Evolutionary conservation across 2,888 invertebrate genomes (phyloP), one percentile per base, ranked within the genome.

Genomic region (Coronaproctus castanopsis): DNA sequence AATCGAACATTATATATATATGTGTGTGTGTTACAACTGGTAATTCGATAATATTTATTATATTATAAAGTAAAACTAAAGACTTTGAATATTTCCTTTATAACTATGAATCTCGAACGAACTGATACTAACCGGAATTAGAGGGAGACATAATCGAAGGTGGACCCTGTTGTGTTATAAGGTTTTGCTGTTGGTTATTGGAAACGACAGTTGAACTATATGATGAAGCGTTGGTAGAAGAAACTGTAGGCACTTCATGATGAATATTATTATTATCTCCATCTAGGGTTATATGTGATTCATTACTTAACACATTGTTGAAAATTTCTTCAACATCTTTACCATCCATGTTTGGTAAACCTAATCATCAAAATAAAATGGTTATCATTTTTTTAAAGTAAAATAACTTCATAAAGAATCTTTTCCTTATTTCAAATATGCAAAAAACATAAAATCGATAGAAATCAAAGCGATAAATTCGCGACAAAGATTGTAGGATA

Each of bases 321-420:
- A 92, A 88, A 68, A 91, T 85, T 71, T 90, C 90, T 69, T 91
- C 90, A 1, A 91, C 88, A 67, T 90, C 90, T 71, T 87, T 87
- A 69, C 85, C 82, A 71, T 90, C 89, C 79, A 91, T 90, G 66
- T 87, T 87, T 1, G 87, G 85, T 61, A 90, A 72, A 54, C 76
- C 77, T 72, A 18, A 24, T 48, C 36, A 55, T 24, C n/a, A n/a
- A n/a, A n/a, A 18, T 1, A 51, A 19, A 18, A 52, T 52, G 24
- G 23, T 58, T 52, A 51, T 8, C n/a, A 23, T 23, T 36, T 19
- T 49, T 21, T n/a, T 5, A 2, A 23, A 36, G 21, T 1, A 23
- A 22, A 53, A 52, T 49, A 19, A 56, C 19, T 20, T 22, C 24
- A 23, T 57, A 24, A 18, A 2, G 20, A 22, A 24, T 20, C 8